Conservation (phyloP, 2,797 vertebrate genomes). For the Enteromius viviparus region DNA sequence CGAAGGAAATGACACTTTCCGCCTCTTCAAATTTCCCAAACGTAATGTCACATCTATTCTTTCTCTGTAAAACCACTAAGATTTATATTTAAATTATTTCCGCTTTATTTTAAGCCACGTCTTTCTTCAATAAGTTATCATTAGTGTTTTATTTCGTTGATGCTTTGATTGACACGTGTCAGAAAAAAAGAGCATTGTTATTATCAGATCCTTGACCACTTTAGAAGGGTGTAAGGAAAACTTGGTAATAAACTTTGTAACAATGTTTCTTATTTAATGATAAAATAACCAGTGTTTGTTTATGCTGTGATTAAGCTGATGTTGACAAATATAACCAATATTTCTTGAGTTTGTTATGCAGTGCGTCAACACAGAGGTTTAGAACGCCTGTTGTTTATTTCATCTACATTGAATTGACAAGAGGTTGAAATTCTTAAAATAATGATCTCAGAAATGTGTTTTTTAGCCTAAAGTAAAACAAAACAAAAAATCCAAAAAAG, state of each 20-base stretch:
- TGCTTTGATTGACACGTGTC: background rate
- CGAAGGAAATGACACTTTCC: slow-evolving; percentile 59
- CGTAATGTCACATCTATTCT: slow-evolving; percentile 2
- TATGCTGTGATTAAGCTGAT: background rate
- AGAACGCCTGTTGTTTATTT: slow-evolving; percentile 47
- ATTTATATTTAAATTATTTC: background rate
- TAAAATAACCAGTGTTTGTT: background rate
- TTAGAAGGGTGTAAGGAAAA: background rate
- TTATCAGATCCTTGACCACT: background rate
- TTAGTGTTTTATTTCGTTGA: background rate
- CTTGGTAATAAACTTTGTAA: background rate
- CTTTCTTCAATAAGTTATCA: background rate
- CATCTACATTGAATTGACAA: slow-evolving; percentile 69
- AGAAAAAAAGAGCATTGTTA: background rate
- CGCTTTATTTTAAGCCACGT: background rate
- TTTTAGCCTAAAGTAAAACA: background rate
- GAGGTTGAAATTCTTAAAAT: slow-evolving; percentile 59
- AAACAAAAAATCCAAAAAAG: background rate
- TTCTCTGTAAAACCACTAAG: background rate
- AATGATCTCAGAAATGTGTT: background rate
- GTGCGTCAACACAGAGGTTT: slow-evolving; percentile 40
- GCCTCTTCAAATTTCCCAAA: slow-evolving; percentile 40
- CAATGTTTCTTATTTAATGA: background rate
- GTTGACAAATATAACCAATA: background rate
- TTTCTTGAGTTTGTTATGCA: slow-evolving; percentile 1